Percentiles rank a stretch among this genome's conserved stretches.
phyloP scores from a whole-genome alignment of 1,140 invertebrate genomes.

The Bombus consobrinus region DNA sequence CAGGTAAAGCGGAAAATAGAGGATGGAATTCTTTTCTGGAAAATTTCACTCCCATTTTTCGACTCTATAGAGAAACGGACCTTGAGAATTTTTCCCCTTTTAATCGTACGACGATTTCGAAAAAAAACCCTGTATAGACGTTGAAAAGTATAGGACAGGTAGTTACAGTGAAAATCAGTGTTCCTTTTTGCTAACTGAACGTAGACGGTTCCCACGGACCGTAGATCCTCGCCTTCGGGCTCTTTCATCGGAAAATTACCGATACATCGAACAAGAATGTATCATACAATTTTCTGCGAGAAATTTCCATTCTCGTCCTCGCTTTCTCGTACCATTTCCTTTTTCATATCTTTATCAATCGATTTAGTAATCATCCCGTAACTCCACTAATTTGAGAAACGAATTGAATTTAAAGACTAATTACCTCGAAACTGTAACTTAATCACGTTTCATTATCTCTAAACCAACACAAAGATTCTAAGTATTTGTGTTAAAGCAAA shows the following conservation, averaged over 20 bases:
- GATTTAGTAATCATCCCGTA: background rate
- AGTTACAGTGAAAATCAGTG: slow-evolving; percentile 18
- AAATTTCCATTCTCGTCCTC: slow-evolving; percentile 14
- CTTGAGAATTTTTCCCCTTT: background rate
- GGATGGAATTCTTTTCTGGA: background rate
- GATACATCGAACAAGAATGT: no score
- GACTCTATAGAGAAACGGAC: no score
- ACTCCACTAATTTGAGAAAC: background rate
- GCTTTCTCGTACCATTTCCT: background rate
- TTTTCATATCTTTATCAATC: background rate
- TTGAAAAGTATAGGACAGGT: background rate
- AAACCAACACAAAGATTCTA: background rate
- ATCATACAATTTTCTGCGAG: background rate
- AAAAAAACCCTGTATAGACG: background rate
- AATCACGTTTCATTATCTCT: background rate
- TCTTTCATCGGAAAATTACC: slow-evolving; percentile 23
- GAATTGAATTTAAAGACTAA: background rate
- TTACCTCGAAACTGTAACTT: background rate
- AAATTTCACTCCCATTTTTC: no score
- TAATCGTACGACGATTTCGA: background rate
- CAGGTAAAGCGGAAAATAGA: no score
- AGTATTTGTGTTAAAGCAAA: background rate
- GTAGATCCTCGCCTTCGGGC: slow-evolving; percentile 23
- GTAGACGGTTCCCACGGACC: slow-evolving; percentile 27
- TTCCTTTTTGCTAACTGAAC: slow-evolving; percentile 11